Evolutionary conservation across 1,140 invertebrate genomes (phyloP).

Genomic region (Calycopis cecrops): DNA sequence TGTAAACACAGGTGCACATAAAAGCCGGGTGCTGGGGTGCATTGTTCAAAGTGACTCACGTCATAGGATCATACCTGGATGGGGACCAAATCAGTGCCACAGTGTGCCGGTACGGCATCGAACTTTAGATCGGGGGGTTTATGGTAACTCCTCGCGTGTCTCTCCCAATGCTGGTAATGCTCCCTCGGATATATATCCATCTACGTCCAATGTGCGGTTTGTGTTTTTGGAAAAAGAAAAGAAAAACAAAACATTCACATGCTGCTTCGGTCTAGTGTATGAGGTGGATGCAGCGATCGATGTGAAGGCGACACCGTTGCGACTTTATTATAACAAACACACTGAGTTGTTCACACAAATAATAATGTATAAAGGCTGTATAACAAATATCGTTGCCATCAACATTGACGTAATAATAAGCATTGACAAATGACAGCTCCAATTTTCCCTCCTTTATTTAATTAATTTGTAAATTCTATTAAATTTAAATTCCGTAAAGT

Average conservation of each 20-base stretch:
- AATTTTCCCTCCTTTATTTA: too few relatives aligned
- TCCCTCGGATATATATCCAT: slow-evolving; percentile 72
- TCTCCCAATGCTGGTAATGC: slow-evolving; percentile 67
- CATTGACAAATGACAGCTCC: too few relatives aligned
- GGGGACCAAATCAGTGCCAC: slow-evolving; percentile 80
- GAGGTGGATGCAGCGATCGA: slow-evolving; percentile 60
- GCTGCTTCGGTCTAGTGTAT: slow-evolving; percentile 66
- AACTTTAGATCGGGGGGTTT: slow-evolving; percentile 72
- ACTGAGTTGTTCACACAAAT: too few relatives aligned
- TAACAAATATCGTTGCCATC: too few relatives aligned
- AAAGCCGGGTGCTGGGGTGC: slow-evolving; percentile 60
- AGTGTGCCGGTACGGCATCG: slow-evolving; percentile 60
- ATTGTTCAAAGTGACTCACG: slow-evolving; percentile 45
- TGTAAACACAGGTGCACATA: slow-evolving; percentile 55
- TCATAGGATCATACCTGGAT: slow-evolving; percentile 79
- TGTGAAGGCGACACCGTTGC: slow-evolving; percentile 49
- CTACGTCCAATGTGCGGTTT: slow-evolving; percentile 69
- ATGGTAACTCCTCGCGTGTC: slow-evolving; percentile 66
- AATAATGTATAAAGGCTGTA: too few relatives aligned
- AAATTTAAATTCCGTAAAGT: slow-evolving; percentile 21
- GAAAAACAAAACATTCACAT: slow-evolving; percentile 73
- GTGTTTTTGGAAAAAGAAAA: slow-evolving; percentile 68
- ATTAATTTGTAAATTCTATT: background rate
- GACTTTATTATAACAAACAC: slow-evolving; percentile 25
- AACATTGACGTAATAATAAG: too few relatives aligned